Evolutionary conservation across 2,113 vertebrate genomes (phyloP), one percentile per base, ranked within the genome.

Genomic region (Tupaia chinensis): DNA sequence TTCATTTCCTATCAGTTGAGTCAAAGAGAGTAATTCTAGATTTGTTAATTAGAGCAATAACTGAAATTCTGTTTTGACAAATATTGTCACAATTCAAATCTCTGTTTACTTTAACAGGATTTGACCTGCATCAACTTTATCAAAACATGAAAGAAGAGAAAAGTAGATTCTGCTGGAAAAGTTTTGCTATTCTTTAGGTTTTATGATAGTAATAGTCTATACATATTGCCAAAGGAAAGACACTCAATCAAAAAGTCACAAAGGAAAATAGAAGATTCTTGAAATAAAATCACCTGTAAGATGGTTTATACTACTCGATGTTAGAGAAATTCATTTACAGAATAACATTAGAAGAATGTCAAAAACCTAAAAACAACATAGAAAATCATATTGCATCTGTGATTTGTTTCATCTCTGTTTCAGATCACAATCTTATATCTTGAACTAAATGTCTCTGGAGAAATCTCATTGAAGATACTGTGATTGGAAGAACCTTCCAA

Each of bases 321-420:
- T 87, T 96, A 95, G 63, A n/a, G 92, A 95, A 97, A 89, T 74
- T 91, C 87, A 91, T 79, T 89, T 87, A 83, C 74, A 83, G 70
- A 77, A 54, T 84, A 94, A 89, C 79, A 89, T 77, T 93, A 94
- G 95, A 96, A 96, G 65, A 93, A 81, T 81, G 66, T 94, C 79
- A 82, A 95, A 95, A 89, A 88, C 56, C 86, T 89, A 91, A 96
- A 93, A 87, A 74, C 14, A 66, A 23, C 32, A 87, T 34, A n/a
- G 56, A 95, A 94, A 94, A 89, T 69, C 44, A 27, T 54, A 80
- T 34, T 65, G 61, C 65, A n/a, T 73, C 56, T 63, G n/a, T 63
- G 58, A 93, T 79, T 78, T 79, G 65, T 85, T 94, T 92, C 54
- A 77, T 87, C 93, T 83, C 70, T 73, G 68, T 76, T 77, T 92